phyloP scores from a whole-genome alignment of 2,797 vertebrate genomes.

The Agapornis canus region DNA sequence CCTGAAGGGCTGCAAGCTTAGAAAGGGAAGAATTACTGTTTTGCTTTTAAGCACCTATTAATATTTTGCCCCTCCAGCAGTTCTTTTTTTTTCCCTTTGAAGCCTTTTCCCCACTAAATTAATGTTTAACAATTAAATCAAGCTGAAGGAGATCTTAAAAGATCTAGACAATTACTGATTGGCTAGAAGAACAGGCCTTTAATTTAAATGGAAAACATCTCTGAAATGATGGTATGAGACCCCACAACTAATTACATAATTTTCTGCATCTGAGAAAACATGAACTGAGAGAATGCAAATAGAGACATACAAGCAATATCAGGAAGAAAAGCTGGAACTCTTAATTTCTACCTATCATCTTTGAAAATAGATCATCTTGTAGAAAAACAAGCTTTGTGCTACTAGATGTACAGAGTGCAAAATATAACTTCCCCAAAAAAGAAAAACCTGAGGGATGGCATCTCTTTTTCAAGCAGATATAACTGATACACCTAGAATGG shows the following conservation, averaged over 20 bases:
- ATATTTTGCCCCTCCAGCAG: conserved; percentile 80
- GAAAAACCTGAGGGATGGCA: not conserved
- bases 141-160: conserved; percentile 82
- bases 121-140: conserved; percentile 87
- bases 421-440: not conserved
- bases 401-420: not conserved
- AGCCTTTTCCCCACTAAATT: conserved; percentile 82
- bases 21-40: conserved; percentile 89
- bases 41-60: conserved; percentile 84
- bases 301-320: conserved; percentile 77
- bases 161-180: conserved; percentile 84
- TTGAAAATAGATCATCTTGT: conserved; percentile 59
- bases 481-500: not conserved
- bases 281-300: conserved; percentile 83
- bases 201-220: conserved; percentile 88
- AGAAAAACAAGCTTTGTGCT: conserved; percentile 46
- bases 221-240: conserved; percentile 79
- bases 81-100: conserved; percentile 76
- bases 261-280: conserved; percentile 96
- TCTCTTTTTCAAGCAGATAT: not conserved
- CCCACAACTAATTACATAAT: conserved; percentile 93
- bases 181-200: conserved; percentile 82
- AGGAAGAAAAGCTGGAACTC: conserved; percentile 63
- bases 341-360: conserved; percentile 55
- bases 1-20: conserved; percentile 88